Evolutionary conservation across 35 echinoderm and acorn worm genomes (phyloP).

Genomic region (Acanthaster planci): DNA sequence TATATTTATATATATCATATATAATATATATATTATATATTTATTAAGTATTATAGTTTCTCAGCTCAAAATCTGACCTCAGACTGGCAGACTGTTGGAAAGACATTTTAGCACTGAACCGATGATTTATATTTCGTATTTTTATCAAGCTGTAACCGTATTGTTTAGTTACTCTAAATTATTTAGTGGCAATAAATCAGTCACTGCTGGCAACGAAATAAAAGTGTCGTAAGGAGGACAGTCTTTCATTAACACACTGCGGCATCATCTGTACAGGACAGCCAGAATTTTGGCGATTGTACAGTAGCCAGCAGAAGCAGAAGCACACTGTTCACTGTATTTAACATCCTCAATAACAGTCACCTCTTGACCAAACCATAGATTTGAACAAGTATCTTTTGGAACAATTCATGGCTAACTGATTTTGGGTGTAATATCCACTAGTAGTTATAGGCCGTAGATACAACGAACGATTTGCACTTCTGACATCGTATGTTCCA

Average conservation of each 20-base stretch:
- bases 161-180: too few species aligned
- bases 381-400: not conserved
- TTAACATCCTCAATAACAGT: slow-evolving; percentile 1
- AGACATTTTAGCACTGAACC: not conserved
- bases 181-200: too few species aligned
- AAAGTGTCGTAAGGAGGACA: not conserved
- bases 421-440: not conserved
- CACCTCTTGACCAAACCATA: not conserved
- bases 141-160: too few species aligned
- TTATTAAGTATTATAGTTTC: too few species aligned
- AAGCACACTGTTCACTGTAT: not conserved
- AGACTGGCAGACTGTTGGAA: too few species aligned
- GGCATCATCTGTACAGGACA: too few species aligned
- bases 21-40: too few species aligned
- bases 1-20: too few species aligned
- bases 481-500: slow-evolving; percentile 2
- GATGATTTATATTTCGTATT: too few species aligned
- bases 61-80: too few species aligned
- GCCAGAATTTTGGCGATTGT: too few species aligned
- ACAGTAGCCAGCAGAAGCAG: too few species aligned
- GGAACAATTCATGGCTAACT: not conserved
- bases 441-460: not conserved
- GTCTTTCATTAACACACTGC: not conserved
- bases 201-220: not conserved
- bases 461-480: not conserved